Conservation (phyloP, 1,140 invertebrate species). For the Drosophila dunni region DNA sequence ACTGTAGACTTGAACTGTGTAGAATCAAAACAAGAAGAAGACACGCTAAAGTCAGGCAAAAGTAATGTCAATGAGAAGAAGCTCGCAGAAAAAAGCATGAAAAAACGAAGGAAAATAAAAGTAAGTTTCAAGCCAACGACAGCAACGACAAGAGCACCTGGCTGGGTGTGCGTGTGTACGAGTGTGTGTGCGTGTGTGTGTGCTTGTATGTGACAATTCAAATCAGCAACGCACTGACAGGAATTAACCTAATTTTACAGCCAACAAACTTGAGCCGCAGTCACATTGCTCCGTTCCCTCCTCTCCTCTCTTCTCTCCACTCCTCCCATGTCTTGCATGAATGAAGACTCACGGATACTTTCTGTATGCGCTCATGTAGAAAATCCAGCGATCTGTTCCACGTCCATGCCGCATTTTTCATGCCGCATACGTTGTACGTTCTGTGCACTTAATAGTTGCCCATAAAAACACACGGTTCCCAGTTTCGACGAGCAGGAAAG, state of each 20-base stretch:
- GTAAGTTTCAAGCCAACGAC: conserved; percentile 37
- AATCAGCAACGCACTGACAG: conserved; percentile 77
- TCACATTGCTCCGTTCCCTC: background rate
- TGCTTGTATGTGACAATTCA: conserved; percentile 52
- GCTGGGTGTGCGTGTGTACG: background rate
- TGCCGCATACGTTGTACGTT: conserved; percentile 68
- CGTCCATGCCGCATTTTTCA: conserved; percentile 80
- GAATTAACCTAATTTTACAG: conserved; percentile 84
- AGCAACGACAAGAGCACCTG: conserved; percentile 9
- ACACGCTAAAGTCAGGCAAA: conserved; percentile 1
- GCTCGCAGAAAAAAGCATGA: conserved; percentile 13
- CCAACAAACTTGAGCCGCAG: conserved; percentile 55
- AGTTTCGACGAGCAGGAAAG: background rate
- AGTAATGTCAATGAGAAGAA: conserved; percentile 24
- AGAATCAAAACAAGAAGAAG: background rate
- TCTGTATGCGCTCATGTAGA: conserved; percentile 78
- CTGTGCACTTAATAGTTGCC: conserved; percentile 81
- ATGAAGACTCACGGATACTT: conserved; percentile 56
- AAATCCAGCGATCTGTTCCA: conserved; percentile 83
- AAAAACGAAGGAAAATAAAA: background rate
- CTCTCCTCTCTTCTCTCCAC: too few relatives aligned
- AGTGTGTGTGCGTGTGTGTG: conserved; percentile 6
- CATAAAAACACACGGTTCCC: conserved; percentile 70
- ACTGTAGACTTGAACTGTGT: background rate
- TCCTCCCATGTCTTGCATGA: conserved; percentile 39